A percentile compares a stretch with the other conserved stretches of the same genome.
These are phyloP conservation scores for Cinclus mexicanus DNA, from an alignment of 2,113 vertebrate species.

Conservation along the genomic window DNA sequence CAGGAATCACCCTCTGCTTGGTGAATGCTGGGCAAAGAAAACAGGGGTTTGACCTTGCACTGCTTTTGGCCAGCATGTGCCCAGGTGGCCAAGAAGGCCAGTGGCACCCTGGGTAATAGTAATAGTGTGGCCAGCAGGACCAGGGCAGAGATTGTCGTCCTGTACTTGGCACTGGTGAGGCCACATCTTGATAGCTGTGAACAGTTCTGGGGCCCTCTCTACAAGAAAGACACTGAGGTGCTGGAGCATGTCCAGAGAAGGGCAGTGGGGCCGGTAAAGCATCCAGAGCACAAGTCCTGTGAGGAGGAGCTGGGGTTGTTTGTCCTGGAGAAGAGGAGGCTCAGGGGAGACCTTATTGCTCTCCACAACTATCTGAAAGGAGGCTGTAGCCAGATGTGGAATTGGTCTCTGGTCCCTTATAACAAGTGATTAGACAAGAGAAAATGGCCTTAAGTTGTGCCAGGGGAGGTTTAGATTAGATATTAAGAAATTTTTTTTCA, in stretches of 20 bases:
- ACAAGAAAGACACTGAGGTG: neutral
- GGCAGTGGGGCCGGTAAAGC: neutral
- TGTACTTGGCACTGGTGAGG: accelerated
- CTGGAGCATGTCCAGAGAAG: neutral
- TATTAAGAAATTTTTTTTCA: neutral
- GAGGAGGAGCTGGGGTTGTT: neutral
- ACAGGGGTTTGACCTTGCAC: neutral
- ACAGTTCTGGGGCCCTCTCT: neutral
- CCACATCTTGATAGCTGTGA: neutral
- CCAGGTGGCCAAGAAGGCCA: neutral
- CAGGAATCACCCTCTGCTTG: neutral
- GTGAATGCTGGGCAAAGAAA: neutral
- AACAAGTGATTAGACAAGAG: neutral
- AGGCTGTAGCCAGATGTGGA: neutral
- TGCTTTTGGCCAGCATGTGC: neutral
- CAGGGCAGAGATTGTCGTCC: neutral
- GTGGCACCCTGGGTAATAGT: neutral
- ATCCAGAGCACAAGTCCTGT: neutral
- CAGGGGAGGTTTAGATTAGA: neutral
- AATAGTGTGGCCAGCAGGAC: neutral
- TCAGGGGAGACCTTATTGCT: neutral
- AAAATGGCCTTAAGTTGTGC: neutral
- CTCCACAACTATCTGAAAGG: neutral
- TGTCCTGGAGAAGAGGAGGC: neutral
- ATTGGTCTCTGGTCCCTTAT: neutral